Percentiles rank a stretch among this genome's conserved stretches.
These are phyloP conservation scores for Nemurella pictetii DNA, from an alignment of 2,888 invertebrate genomes.

Conservation along the genomic window DNA sequence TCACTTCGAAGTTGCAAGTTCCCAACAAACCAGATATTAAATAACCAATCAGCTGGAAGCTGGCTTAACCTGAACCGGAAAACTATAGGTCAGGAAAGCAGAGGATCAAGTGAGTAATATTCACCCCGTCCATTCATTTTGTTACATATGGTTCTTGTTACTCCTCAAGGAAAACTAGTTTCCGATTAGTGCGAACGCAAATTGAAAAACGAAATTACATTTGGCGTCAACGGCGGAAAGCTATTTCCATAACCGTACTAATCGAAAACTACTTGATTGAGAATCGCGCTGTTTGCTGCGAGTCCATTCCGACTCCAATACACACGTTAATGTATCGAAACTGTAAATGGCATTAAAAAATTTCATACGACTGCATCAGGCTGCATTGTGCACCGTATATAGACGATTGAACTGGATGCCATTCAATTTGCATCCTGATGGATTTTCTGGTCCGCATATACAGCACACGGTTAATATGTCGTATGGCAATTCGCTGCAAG, in stretches of 20 bases:
- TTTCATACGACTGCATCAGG: not conserved
- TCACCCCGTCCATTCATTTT: no score
- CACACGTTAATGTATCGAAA: not conserved
- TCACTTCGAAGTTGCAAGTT: not conserved
- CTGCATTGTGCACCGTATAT: not conserved
- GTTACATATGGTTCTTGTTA: no score
- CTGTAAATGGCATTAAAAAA: not conserved
- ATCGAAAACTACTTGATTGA: not conserved
- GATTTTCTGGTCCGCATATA: not conserved
- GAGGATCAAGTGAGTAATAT: no score
- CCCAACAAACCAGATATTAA: not conserved
- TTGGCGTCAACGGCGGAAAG: not conserved
- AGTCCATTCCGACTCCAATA: not conserved
- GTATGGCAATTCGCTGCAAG: not conserved
- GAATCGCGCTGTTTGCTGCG: not conserved
- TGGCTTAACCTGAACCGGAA: not conserved
- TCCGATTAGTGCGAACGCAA: not conserved
- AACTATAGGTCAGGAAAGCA: no score
- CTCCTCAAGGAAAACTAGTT: not conserved
- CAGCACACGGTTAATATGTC: not conserved
- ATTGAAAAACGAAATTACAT: not conserved
- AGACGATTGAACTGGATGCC: not conserved
- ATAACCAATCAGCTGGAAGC: not conserved
- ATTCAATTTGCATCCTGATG: not conserved
- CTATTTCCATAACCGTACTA: not conserved